A percentile compares a stretch with the other conserved stretches of the same genome.
phyloP scores from a whole-genome alignment of 2,113 vertebrate species.

The Microcebus jonahi region DNA sequence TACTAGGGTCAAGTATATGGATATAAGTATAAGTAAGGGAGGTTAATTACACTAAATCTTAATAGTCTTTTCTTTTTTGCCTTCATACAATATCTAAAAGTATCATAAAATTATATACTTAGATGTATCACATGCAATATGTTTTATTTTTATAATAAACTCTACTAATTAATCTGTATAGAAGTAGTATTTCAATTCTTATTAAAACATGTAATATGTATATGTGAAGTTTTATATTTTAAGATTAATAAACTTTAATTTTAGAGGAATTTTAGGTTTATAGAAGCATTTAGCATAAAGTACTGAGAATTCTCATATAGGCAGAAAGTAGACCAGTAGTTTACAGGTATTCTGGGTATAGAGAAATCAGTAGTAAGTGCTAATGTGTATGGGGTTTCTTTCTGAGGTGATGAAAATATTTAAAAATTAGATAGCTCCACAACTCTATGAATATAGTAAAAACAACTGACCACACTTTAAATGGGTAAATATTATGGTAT shows the following conservation, averaged over 20 bases:
- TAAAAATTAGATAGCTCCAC: neutral
- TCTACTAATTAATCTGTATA: neutral
- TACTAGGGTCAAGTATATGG: neutral
- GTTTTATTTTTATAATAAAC: constrained; percentile 32
- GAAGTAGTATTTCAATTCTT: neutral
- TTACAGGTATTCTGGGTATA: neutral
- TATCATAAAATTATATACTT: neutral
- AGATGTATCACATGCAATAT: neutral
- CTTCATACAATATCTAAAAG: neutral
- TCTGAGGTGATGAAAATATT: neutral
- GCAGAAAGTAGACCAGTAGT: neutral
- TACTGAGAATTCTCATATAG: neutral
- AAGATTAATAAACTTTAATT: neutral
- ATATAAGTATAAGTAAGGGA: neutral
- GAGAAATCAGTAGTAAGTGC: neutral
- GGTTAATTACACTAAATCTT: neutral
- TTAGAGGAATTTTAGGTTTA: neutral
- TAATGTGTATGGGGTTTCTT: neutral
- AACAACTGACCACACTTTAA: neutral
- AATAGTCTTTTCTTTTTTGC: neutral
- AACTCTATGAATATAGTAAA: neutral
- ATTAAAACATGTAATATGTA: neutral
- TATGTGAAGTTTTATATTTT: neutral
- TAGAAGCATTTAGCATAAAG: neutral
- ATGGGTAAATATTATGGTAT: neutral